phyloP scores from a whole-genome alignment of 2,888 invertebrate species.

The Papilio gigon region DNA sequence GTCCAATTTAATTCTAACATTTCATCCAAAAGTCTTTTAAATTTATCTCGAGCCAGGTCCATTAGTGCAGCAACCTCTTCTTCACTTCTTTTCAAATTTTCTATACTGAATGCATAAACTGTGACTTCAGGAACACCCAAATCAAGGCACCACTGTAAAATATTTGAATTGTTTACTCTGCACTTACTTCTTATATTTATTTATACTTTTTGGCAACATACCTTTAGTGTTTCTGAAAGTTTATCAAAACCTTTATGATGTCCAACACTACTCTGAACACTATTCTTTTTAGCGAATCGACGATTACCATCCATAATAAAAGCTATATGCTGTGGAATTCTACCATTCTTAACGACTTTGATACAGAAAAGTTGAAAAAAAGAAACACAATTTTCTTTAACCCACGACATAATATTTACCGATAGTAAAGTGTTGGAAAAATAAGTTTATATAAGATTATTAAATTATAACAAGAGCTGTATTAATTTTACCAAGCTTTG shows the following conservation, averaged over 20 bases:
- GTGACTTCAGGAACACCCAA: conserved; percentile 97
- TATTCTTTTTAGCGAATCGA: conserved; percentile 92
- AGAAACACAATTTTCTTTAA: conserved; percentile 87
- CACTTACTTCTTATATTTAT: background rate
- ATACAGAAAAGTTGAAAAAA: conserved; percentile 89
- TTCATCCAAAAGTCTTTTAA: conserved; percentile 90
- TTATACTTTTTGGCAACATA: conserved; percentile 48
- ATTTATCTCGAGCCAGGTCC: conserved; percentile 93
- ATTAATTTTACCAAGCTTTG: no score
- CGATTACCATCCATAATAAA: conserved; percentile 99
- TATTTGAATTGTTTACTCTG: background rate
- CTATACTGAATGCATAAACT: conserved; percentile 99
- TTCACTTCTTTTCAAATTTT: conserved; percentile 96
- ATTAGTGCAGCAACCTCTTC: conserved; percentile 95
- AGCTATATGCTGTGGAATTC: conserved; percentile 95
- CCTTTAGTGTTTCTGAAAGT: conserved; percentile 90
- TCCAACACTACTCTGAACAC: conserved; percentile 89
- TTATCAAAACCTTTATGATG: conserved; percentile 93
- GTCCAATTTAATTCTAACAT: conserved; percentile 72
- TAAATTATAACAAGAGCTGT: background rate
- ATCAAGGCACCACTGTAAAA: conserved; percentile 91
- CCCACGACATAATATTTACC: conserved; percentile 83
- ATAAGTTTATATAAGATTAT: background rate
- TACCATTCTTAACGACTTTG: conserved; percentile 88
- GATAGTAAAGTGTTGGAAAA: background rate